These are phyloP conservation scores for Indri indri DNA, from an alignment of 2,113 vertebrate species.

Conservation along the genomic window DNA sequence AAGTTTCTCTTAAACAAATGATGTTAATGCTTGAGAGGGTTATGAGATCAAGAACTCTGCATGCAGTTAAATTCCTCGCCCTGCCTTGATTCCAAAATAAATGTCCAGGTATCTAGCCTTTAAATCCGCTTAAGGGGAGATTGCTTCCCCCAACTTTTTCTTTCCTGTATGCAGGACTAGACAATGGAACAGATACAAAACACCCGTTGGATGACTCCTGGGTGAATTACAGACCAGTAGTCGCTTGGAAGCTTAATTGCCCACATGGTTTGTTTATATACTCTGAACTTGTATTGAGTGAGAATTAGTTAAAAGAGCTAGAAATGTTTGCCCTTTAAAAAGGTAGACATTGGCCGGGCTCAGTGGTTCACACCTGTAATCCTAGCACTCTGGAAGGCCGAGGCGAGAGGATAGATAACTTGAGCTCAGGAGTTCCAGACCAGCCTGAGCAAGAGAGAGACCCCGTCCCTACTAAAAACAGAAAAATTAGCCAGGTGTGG, in stretches of 20 bases:
- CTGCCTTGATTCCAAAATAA: conserved; percentile 46
- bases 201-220: not conserved
- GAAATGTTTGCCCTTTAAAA: not conserved
- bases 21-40: not conserved
- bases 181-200: not conserved
- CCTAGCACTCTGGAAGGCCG: too few species aligned
- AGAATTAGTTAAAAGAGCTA: not conserved
- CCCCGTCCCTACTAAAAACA: too few species aligned
- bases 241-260: not conserved
- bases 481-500: too few species aligned
- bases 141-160: not conserved
- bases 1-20: conserved; percentile 53
- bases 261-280: not conserved
- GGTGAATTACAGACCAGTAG: too few species aligned
- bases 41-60: conserved; percentile 24
- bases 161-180: not conserved
- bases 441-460: too few species aligned
- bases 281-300: not conserved
- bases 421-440: too few species aligned
- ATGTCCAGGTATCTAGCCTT: not conserved
- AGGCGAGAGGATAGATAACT: too few species aligned
- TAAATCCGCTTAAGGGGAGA: not conserved
- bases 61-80: not conserved
- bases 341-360: not conserved
- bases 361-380: too few species aligned